These are phyloP conservation scores for Nixonia krombeini DNA, from an alignment of 1,140 invertebrate species.

Conservation along the genomic window DNA sequence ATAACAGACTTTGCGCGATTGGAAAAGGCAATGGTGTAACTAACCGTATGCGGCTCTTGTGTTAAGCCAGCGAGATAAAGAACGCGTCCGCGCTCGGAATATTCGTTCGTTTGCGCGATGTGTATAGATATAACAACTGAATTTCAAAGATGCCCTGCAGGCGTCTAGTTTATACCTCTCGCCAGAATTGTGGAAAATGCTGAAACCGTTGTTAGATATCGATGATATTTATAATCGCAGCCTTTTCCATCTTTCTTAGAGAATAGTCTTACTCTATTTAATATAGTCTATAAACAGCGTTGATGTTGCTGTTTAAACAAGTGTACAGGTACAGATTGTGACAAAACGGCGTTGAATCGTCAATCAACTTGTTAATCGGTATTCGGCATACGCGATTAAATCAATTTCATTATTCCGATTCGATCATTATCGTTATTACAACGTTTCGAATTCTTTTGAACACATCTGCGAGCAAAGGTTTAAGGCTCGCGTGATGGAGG, in stretches of 20 bases:
- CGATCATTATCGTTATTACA: slow-evolving; percentile 13
- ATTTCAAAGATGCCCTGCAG: background rate
- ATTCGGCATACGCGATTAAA: background rate
- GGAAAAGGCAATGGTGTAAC: no score
- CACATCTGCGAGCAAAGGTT: slow-evolving; percentile 4
- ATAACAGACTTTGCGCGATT: no score
- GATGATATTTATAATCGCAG: no score
- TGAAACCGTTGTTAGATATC: no score
- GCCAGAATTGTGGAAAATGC: background rate
- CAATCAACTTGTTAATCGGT: no score
- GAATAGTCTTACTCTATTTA: no score
- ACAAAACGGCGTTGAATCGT: no score
- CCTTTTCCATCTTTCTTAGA: no score
- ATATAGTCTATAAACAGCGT: no score
- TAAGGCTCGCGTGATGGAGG: slow-evolving; percentile 11
- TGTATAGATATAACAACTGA: background rate
- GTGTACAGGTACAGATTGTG: no score
- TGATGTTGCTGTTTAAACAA: no score
- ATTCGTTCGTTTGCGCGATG: slow-evolving; percentile 48
- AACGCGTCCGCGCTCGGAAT: slow-evolving; percentile 46
- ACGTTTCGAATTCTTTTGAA: slow-evolving; percentile 8
- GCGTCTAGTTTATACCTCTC: background rate
- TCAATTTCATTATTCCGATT: slow-evolving; percentile 7
- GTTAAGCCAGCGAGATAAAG: slow-evolving; percentile 55
- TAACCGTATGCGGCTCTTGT: slow-evolving; percentile 56